phyloP scores from a whole-genome alignment of 2,888 invertebrate genomes.

The Dynastes maya region DNA sequence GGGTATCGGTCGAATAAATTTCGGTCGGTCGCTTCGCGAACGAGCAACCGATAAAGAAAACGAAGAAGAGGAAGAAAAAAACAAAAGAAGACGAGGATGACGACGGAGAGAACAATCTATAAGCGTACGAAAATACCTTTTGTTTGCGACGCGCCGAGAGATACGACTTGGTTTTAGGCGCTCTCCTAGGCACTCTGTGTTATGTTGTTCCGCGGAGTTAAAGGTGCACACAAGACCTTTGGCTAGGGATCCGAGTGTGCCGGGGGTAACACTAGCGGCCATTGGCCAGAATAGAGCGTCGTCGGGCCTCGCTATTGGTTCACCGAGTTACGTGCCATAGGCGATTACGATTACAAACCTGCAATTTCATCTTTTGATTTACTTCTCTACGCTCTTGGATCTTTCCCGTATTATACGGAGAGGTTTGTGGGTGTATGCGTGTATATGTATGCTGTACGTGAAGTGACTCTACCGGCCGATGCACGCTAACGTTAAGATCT shows the following conservation, averaged over 20 bases:
- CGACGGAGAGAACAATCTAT: constrained; percentile 5
- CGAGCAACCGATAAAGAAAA: neutral
- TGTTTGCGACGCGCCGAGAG: constrained; percentile 38
- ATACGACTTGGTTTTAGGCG: constrained; percentile 63
- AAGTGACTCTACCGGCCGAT: neutral
- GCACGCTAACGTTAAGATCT: constrained; percentile 27
- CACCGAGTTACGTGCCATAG: constrained; percentile 68
- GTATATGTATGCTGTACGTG: constrained; percentile 11
- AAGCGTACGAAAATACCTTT: constrained; percentile 49
- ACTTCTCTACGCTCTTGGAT: constrained; percentile 59
- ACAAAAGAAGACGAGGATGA: neutral
- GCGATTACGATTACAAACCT: constrained; percentile 68
- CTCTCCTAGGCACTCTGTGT: constrained; percentile 55
- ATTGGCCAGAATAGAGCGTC: constrained; percentile 68
- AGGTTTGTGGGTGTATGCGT: constrained; percentile 33
- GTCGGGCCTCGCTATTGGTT: constrained; percentile 68
- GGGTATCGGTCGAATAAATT: neutral
- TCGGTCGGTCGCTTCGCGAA: neutral
- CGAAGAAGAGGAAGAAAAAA: neutral
- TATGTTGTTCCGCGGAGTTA: constrained; percentile 44
- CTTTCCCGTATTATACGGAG: constrained; percentile 20
- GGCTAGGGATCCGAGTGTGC: constrained; percentile 66
- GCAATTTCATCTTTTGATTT: constrained; percentile 70
- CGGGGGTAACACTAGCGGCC: constrained; percentile 70
- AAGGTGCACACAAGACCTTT: constrained; percentile 64